Evolutionary conservation across 2,113 vertebrate genomes (phyloP).

Genomic region (Odontophorus gujanensis): DNA sequence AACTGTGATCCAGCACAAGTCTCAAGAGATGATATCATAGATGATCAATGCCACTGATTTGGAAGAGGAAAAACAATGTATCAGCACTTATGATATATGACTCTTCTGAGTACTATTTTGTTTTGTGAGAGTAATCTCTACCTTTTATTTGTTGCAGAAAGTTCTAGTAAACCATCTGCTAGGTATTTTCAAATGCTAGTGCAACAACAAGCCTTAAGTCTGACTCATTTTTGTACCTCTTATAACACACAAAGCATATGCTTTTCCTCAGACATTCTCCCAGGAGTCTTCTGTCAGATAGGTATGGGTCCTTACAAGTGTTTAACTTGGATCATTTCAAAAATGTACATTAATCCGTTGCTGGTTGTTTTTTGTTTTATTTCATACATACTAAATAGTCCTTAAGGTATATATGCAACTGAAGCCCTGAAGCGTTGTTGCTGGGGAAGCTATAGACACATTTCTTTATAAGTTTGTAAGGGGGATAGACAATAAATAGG

Average conservation of each 20-base stretch:
- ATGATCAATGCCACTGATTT: neutral
- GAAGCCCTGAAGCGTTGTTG: neutral
- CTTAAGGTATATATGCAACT: neutral
- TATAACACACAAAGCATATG: neutral
- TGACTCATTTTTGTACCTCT: neutral
- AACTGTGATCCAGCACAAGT: neutral
- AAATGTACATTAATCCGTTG: neutral
- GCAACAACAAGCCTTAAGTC: neutral
- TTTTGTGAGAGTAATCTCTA: neutral
- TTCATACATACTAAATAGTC: neutral
- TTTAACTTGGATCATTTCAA: neutral
- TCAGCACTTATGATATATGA: neutral
- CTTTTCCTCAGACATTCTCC: neutral
- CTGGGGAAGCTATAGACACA: neutral
- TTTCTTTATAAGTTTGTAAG: neutral
- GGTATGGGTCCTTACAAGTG: neutral
- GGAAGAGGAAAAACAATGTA: neutral
- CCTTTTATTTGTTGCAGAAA: constrained; percentile 1
- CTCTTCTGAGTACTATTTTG: constrained; percentile 3
- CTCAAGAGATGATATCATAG: neutral
- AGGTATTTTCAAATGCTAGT: neutral
- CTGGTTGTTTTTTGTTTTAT: neutral
- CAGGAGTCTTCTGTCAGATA: neutral
- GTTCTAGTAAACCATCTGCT: neutral
- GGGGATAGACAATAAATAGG: neutral